Evolutionary conservation across 1,140 invertebrate genomes (phyloP), one percentile per base, ranked within the genome.

Genomic region (Cataglyphis hispanica): DNA sequence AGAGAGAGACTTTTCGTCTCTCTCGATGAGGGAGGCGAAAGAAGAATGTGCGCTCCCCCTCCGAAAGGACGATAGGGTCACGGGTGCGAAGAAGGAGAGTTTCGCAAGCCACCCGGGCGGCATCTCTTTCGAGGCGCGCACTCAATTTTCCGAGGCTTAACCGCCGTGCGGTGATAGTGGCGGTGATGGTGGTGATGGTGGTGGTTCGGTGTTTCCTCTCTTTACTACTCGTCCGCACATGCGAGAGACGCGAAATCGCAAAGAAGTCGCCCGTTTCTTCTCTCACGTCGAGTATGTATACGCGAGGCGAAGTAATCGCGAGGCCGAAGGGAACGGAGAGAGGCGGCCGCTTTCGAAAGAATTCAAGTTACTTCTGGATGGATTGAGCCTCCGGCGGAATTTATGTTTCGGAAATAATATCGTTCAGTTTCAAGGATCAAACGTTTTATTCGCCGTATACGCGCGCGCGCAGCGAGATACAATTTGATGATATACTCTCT

Each of bases 81-180:
- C 43, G 56, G 37, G 37, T 40, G 40, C 53, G 25, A 50, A 37
- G 25, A 43, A 67, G 16, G 66, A 56, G 40, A 13, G 56, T 75
- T 84, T 74, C 67, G 53, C 46, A 74, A 83, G 43, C 43, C 81
- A 75, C 40, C 56, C 70, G 27, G 46, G 60, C 34, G 27, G 46
- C 63, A 83, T 86, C 81, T 86, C 88, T 90, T 89, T 87, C 66
- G 78, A 50, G 89, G 66, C 76, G 93, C 86, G 91, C 89, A 92
- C 93, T 94, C 93, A 94, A 94, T 94, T 94, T 94, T 94, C 92
- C 92, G 90, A 90, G 91, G 93, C 93, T 94, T 93, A 94, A 92
- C 89, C 90, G 87, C 37, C 58, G 61, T 64, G 40, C 72, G 43
- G n/a, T 27, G 31, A n/a, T 34, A 34, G 34, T 19, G 31, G 34